phyloP scores from a whole-genome alignment of 2,888 invertebrate species.

The Nemurella pictetii region DNA sequence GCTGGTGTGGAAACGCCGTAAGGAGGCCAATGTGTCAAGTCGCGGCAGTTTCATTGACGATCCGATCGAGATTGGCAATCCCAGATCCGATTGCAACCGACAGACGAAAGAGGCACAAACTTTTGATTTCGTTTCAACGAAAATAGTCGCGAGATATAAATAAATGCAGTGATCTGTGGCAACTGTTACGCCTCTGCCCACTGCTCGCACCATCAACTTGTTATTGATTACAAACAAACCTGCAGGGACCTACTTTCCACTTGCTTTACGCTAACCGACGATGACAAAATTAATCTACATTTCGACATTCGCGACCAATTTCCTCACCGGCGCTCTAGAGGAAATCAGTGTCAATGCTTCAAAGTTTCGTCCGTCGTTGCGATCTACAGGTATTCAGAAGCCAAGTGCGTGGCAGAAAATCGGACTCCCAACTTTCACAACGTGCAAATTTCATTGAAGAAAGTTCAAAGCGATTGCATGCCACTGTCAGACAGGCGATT shows the following conservation, averaged over 20 bases:
- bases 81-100: background rate
- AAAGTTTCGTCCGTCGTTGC: background rate
- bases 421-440: constrained; percentile 5
- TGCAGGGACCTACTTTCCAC: constrained; percentile 17
- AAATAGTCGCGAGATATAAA: background rate
- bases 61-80: background rate
- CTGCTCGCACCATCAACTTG: background rate
- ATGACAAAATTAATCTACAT: background rate
- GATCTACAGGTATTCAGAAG: no score
- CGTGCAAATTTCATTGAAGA: background rate
- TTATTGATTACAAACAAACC: background rate
- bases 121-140: background rate
- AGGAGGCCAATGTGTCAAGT: background rate
- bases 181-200: background rate
- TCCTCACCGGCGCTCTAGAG: background rate
- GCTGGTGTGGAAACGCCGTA: background rate
- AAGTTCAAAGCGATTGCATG: background rate
- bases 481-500: background rate
- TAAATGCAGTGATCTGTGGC: background rate
- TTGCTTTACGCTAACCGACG: background rate
- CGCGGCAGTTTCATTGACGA: background rate
- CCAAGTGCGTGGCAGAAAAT: constrained; percentile 6
- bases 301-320: background rate
- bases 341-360: constrained; percentile 2
- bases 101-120: background rate